Base-by-base conservation (phyloP, 2,113 vertebrate species). In the Eulemur macaco region DNA sequence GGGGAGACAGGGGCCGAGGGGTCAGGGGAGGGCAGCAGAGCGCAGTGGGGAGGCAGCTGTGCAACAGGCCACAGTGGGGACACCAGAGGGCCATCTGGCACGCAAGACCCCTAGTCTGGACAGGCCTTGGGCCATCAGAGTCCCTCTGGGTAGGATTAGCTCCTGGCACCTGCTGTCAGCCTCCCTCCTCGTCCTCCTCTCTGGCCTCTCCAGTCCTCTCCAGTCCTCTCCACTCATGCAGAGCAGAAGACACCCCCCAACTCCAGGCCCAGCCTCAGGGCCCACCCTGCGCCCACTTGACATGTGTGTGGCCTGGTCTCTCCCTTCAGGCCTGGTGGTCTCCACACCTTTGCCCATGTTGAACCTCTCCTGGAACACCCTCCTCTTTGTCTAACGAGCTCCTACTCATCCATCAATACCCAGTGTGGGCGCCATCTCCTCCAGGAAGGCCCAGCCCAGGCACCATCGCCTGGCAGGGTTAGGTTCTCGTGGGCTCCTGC, bases 21-120 rank as follows among this genome's bases (percentile, higher is more conserved):
- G 29, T 6, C 37, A 6, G 17, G 29, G 52, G 18, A 13, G 34
- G 71, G 54, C 4, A 2, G 50, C n/a, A 25, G 73, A 29, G 31
- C 0, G 0, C 5, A 20, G 47, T 1, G 1, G 14, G 13, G 9
- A 11, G 50, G 9, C 39, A 37, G 52, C 47, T 11, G 0, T 8
- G 52, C 71, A 13, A 50, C 6, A 9, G 81, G 60, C 91, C 6
- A 1, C 13, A 31, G 6, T 11, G 18, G 71, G 56, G 45, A 64
- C 12, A 8, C 27, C 0, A 34, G 12, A 3, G 13, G 39, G 56
- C 25, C 6, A 4, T 9, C 29, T 23, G 31, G 58, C 4, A 11
- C 4, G 4, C 23, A 56, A 21, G 21, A 63, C 58, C 58, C 27
- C 10, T 63, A 27, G 25, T 6, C 58, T 4, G 63, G 37, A 23